These are phyloP conservation scores for Ctena decussata DNA, from an alignment of 2,888 invertebrate genomes.

Conservation along the genomic window DNA sequence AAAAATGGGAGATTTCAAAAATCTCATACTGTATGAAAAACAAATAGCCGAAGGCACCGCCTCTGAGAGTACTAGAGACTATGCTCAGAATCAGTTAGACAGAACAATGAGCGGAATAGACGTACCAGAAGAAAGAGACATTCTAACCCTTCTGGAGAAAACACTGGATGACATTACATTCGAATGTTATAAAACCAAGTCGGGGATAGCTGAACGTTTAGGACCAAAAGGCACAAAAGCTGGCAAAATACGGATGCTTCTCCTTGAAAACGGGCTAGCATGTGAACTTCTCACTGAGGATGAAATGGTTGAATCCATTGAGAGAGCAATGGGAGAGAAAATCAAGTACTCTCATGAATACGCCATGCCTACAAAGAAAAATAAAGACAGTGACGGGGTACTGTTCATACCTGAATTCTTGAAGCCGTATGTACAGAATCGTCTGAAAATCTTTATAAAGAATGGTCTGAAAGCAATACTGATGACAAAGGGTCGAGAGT, in stretches of 20 bases:
- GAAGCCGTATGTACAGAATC: constrained; percentile 22
- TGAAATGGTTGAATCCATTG: neutral
- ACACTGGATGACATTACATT: neutral
- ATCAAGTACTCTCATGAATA: neutral
- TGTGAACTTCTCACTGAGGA: neutral
- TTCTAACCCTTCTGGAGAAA: neutral
- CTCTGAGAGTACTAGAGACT: neutral
- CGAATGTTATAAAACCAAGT: neutral
- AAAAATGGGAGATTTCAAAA: neutral
- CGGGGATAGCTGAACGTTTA: neutral
- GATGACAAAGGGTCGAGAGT: constrained; percentile 51
- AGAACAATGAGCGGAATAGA: neutral
- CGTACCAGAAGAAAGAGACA: neutral
- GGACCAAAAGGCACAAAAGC: neutral
- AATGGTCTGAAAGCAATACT: constrained; percentile 58
- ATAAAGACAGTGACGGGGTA: neutral
- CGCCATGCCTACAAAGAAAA: neutral
- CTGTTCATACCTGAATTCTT: neutral
- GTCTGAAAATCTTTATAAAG: constrained; percentile 39
- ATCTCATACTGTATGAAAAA: neutral
- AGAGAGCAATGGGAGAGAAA: neutral
- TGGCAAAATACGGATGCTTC: neutral
- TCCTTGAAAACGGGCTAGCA: neutral
- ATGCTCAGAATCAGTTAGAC: neutral
- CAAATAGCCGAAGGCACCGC: neutral